Evolutionary conservation across 23 tunicate species (phyloP).

Genomic region (Corella eumyota): DNA sequence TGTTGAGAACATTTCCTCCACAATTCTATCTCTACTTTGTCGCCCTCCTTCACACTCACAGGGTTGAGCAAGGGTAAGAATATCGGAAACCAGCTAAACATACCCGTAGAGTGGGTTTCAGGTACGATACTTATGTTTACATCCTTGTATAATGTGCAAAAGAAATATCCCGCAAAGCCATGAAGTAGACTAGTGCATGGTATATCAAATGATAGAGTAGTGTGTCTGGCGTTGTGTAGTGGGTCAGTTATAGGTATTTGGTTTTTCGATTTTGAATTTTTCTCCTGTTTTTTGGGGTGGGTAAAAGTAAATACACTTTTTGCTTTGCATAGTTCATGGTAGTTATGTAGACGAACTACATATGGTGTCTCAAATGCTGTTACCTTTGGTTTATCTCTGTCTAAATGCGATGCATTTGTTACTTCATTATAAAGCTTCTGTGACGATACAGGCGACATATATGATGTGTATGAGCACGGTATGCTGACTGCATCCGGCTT

Average conservation of each 20-base stretch:
- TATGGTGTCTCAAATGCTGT: slow-evolving; percentile 89
- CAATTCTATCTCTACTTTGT: slow-evolving; percentile 22
- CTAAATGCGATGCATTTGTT: slow-evolving; percentile 15
- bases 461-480: slow-evolving; percentile 84
- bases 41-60: slow-evolving; percentile 30
- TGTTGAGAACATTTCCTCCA: slow-evolving; percentile 62
- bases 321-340: slow-evolving; percentile 54
- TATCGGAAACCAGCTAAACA: slow-evolving; percentile 99
- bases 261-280: neutral
- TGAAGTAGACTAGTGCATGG: slow-evolving; percentile 55
- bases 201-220: slow-evolving; percentile 25
- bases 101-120: slow-evolving; percentile 83
- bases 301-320: slow-evolving; percentile 68
- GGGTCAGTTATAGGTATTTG: neutral
- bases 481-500: slow-evolving; percentile 85
- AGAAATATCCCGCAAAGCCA: slow-evolving; percentile 97
- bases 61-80: slow-evolving; percentile 78
- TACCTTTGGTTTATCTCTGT: slow-evolving; percentile 54
- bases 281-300: slow-evolving; percentile 43
- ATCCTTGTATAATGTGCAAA: slow-evolving; percentile 77
- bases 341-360: slow-evolving; percentile 93
- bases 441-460: slow-evolving; percentile 86
- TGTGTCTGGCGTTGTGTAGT: slow-evolving; percentile 29
- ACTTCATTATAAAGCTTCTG: slow-evolving; percentile 91
- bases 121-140: slow-evolving; percentile 89